A percentile compares a stretch with the other conserved stretches of the same genome.
Evolutionary conservation across 1,140 invertebrate species (phyloP).

Genomic region (Hydropsyche tenuis): DNA sequence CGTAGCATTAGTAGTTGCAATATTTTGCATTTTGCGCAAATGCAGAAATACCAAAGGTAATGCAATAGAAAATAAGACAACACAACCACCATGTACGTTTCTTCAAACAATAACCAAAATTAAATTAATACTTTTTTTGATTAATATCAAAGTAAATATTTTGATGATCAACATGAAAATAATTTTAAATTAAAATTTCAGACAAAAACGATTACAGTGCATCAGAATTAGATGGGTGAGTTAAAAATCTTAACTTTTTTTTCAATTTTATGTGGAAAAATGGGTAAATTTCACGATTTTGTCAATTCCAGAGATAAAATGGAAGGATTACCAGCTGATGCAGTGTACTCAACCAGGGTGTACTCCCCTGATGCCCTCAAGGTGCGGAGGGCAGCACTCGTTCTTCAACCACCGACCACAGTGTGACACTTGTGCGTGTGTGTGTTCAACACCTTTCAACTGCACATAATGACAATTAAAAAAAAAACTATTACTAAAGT

Average conservation of each 20-base stretch:
- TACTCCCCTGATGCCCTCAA: conserved; percentile 76
- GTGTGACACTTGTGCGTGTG: conserved; percentile 66
- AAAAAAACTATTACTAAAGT: too few relatives aligned
- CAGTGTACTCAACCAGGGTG: conserved; percentile 63
- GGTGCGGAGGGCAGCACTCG: conserved; percentile 79
- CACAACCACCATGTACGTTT: background rate
- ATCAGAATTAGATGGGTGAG: conserved; percentile 65
- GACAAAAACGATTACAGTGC: conserved; percentile 65
- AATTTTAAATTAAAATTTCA: conserved; percentile 50
- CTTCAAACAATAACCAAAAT: too few relatives aligned
- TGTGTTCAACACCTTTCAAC: conserved; percentile 26
- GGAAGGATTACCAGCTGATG: conserved; percentile 65
- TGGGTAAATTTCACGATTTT: background rate
- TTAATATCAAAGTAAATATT: too few relatives aligned
- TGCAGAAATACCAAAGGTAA: conserved; percentile 57
- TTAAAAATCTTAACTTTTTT: too few relatives aligned
- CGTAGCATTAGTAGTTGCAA: conserved; percentile 56
- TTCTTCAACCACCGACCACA: conserved; percentile 79
- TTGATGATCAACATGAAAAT: too few relatives aligned
- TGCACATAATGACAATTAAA: conserved; percentile 6
- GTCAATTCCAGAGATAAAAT: conserved; percentile 63
- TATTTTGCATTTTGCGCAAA: conserved; percentile 57
- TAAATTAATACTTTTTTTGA: too few relatives aligned
- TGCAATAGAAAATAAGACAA: background rate
- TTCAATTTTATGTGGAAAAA: too few relatives aligned